Conservation (phyloP, 2,797 vertebrate species). For the Sebastes variabilis region DNA sequence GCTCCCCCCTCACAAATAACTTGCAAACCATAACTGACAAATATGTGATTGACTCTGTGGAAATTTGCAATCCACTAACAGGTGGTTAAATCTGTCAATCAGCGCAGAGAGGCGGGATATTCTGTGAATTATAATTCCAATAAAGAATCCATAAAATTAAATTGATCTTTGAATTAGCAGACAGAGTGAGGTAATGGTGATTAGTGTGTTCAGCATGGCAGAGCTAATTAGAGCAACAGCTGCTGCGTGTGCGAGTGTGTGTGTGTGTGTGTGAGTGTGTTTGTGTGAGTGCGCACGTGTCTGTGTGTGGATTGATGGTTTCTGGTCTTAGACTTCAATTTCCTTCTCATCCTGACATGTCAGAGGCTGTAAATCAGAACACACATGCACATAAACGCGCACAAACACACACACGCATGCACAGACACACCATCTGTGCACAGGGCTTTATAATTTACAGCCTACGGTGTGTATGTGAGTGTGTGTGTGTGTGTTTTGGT, state of each 20-base stretch:
- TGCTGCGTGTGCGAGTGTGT: constrained; percentile 26
- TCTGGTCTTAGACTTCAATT: constrained; percentile 71
- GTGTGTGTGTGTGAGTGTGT: constrained; percentile 6
- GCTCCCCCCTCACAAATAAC: background rate
- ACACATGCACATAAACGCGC: constrained; percentile 31
- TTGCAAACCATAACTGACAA: constrained; percentile 45
- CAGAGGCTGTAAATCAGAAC: constrained; percentile 67
- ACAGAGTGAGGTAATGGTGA: constrained; percentile 75
- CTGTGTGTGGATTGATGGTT: constrained; percentile 55
- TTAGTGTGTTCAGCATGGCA: constrained; percentile 76
- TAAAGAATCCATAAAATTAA: constrained; percentile 81
- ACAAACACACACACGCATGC: constrained; percentile 13
- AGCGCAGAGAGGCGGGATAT: constrained; percentile 51
- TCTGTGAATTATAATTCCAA: constrained; percentile 75
- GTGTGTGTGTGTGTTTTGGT: constrained; percentile 33
- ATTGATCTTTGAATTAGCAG: constrained; percentile 82
- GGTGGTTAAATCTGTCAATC: constrained; percentile 73
- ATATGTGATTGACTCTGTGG: constrained; percentile 36
- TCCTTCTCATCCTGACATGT: constrained; percentile 68
- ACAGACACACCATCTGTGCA: constrained; percentile 62
- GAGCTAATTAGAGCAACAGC: constrained; percentile 78
- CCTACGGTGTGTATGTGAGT: constrained; percentile 12
- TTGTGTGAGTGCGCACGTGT: background rate
- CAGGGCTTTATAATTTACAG: constrained; percentile 56
- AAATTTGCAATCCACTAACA: constrained; percentile 63